Conservation (phyloP, 2,888 invertebrate genomes). For the Ennomos erosarius region DNA sequence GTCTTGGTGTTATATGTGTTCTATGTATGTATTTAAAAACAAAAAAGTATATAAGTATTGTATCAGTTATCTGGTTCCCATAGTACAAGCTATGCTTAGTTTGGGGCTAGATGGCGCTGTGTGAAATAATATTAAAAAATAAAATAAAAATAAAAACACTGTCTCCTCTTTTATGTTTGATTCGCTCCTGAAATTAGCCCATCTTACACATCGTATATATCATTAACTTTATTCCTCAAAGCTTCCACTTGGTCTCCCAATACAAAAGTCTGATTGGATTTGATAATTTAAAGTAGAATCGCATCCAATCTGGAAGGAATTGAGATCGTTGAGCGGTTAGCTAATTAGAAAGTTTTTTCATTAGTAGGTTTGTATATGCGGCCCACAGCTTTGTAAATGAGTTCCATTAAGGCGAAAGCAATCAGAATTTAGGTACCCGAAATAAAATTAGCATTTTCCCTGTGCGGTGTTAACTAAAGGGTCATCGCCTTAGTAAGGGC, state of each 20-base stretch:
- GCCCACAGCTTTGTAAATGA: constrained; percentile 44
- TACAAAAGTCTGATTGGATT: constrained; percentile 32
- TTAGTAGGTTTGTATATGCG: constrained; percentile 50
- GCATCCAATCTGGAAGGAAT: constrained; percentile 44
- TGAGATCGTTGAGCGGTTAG: constrained; percentile 42
- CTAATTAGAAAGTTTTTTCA: constrained; percentile 61
- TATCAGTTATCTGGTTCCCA: no score
- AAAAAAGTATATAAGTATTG: no score
- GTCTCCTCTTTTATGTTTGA: no score
- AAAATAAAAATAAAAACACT: no score
- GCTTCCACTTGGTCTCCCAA: constrained; percentile 21
- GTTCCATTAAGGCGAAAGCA: constrained; percentile 47
- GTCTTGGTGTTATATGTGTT: no score
- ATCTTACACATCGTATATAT: no score
- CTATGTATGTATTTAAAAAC: no score
- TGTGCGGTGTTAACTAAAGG: constrained; percentile 43
- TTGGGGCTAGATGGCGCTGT: no score
- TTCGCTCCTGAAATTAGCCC: no score
- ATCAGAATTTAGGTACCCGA: constrained; percentile 43
- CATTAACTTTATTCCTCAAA: background rate
- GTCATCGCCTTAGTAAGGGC: constrained; percentile 40
- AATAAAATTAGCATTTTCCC: constrained; percentile 54
- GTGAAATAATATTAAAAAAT: no score
- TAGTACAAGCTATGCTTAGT: no score
- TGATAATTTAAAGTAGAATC: constrained; percentile 39